phyloP scores from a whole-genome alignment of 2,113 vertebrate species.

The Pionites leucogaster region DNA sequence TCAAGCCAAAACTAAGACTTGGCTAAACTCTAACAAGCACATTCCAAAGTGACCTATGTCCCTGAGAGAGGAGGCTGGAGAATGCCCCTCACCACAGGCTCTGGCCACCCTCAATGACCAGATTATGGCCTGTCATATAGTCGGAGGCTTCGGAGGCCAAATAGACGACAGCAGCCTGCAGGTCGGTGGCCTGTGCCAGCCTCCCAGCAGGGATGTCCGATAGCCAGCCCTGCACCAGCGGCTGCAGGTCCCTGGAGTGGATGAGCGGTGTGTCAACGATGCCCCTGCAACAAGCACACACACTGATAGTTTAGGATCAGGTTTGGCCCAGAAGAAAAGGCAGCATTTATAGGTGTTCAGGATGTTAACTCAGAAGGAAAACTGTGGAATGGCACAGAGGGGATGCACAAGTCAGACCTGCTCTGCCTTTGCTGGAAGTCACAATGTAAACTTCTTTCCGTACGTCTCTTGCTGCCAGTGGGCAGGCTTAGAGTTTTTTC shows the following conservation, averaged over 20 bases:
- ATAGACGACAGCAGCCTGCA: slow-evolving; percentile 84
- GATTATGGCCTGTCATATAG: slow-evolving; percentile 90
- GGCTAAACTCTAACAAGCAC: accelerated
- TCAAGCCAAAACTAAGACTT: not conserved
- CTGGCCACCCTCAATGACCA: slow-evolving; percentile 89
- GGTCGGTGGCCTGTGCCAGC: slow-evolving; percentile 85
- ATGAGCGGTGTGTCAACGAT: slow-evolving; percentile 87
- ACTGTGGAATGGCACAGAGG: accelerated
- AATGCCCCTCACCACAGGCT: slow-evolving; percentile 77
- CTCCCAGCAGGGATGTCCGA: slow-evolving; percentile 82
- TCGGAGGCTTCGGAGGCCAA: slow-evolving; percentile 85
- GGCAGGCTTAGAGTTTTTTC: not conserved
- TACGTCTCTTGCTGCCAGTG: accelerated
- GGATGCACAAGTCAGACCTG: not conserved
- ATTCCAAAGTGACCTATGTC: not conserved
- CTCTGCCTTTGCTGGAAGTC: not conserved
- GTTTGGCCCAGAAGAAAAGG: not conserved
- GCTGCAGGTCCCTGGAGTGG: slow-evolving; percentile 79
- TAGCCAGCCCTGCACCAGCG: slow-evolving; percentile 83
- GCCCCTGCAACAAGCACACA: slow-evolving; percentile 64
- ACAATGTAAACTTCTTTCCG: not conserved
- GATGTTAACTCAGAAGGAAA: not conserved
- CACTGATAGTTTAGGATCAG: accelerated
- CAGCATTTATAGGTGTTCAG: accelerated
- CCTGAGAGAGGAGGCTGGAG: not conserved